Base-by-base conservation (phyloP, 1,140 invertebrate genomes). In the Drosophila nasuta region DNA sequence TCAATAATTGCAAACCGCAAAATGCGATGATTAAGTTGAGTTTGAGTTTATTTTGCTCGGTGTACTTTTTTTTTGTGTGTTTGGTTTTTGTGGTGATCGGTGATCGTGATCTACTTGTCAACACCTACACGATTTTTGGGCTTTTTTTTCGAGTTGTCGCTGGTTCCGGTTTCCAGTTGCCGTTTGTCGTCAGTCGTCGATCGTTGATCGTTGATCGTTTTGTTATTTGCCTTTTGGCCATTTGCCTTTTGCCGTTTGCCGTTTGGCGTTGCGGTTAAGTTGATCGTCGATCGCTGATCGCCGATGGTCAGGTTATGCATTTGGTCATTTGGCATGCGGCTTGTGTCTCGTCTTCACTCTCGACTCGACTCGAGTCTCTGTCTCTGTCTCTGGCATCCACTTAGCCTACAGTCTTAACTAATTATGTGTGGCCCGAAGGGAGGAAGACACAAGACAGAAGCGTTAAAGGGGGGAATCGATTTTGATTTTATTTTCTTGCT, bases 41-140 rank as follows among this genome's bases (percentile, higher is more conserved):
- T 25, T 25, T 25, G 70, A 8, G 33, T 33, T 33, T 2, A 33
- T 7, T 25, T 25, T 38, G 35, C 2, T 38, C 35, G n/a, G 11
- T 43, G 41, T 5, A 25, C 20, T 20, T 3, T 25, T 25, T 25
- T 25, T 25, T 25, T 43, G 11, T 3, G 41, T 5, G n/a, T 11
- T 41, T 10, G 10, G 38, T 1, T n/a, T 43, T n/a, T 43, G 41
- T 5, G 41, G 11, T 43, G 3, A 4, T 43, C 3, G n/a, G 48
- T 86, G 82, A 75, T 88, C 85, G 83, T 87, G 83, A 87, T 83
- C 83, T 80, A 87, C 83, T 87, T 87, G 80, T 87, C 83, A 83
- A 87, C 80, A 88, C 77, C 83, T 83, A 78, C 83, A 80, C 83
- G 79, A 52, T 35, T 75, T 76, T 85, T 71, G 58, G 51, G 41